phyloP scores from a whole-genome alignment of 1,140 invertebrate genomes.

The Cydia pomonella region DNA sequence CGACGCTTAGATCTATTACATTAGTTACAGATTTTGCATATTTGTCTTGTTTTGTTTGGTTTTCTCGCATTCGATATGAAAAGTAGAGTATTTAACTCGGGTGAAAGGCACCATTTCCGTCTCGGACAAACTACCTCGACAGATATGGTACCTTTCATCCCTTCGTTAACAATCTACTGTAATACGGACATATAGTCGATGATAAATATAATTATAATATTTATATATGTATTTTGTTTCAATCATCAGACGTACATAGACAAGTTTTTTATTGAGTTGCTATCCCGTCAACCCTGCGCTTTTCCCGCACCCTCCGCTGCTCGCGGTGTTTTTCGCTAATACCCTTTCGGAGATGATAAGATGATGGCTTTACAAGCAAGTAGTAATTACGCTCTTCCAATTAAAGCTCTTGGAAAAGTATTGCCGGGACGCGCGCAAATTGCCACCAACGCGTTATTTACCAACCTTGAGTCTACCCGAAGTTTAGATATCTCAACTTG shows the following conservation, averaged over 20 bases:
- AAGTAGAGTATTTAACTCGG: no score
- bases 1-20: no score
- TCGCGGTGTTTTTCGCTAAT: conserved; percentile 72
- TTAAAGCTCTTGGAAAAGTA: conserved; percentile 59
- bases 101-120: no score
- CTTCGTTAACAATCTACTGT: no score
- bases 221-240: not conserved
- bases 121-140: no score
- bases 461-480: not conserved
- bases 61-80: no score
- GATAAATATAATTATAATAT: no score
- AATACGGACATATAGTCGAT: no score
- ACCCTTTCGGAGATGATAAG: conserved; percentile 75
- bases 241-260: not conserved
- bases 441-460: conserved; percentile 38
- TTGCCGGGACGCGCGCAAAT: conserved; percentile 50
- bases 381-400: conserved; percentile 74
- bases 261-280: conserved; percentile 1
- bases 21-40: no score
- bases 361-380: conserved; percentile 77
- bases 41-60: no score
- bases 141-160: no score
- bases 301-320: not conserved
- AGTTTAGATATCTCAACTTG: no score
- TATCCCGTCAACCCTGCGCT: conserved; percentile 34